Conservation (phyloP, 2,888 invertebrate genomes). For the Rapana venosa region DNA sequence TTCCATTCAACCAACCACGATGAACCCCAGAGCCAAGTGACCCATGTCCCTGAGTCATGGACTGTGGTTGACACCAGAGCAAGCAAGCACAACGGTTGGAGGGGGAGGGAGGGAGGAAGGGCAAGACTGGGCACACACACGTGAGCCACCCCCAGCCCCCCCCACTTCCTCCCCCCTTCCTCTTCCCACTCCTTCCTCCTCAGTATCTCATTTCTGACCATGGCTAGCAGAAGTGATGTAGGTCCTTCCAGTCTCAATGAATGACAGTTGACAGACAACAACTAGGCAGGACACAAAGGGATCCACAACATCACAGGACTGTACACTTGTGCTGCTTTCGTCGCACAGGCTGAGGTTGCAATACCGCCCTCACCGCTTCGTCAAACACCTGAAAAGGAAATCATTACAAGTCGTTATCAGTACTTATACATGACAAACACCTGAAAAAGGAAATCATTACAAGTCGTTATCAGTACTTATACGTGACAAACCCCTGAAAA, state of each 20-base stretch:
- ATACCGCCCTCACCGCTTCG: slow-evolving; percentile 97
- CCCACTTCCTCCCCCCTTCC: too few species aligned
- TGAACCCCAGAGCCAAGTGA: not conserved
- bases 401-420: not conserved
- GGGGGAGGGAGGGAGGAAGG: too few species aligned
- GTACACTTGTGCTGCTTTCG: slow-evolving; percentile 82
- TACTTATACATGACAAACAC: too few species aligned
- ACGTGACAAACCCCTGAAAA: too few species aligned
- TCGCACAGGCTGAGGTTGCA: slow-evolving; percentile 97
- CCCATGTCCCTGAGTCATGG: slow-evolving; percentile 9
- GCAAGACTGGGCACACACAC: too few species aligned
- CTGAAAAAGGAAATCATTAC: not conserved
- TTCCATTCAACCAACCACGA: not conserved
- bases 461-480: not conserved
- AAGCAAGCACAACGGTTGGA: not conserved
- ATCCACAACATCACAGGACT: slow-evolving; percentile 63
- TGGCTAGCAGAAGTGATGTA: not conserved
- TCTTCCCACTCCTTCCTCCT: too few species aligned
- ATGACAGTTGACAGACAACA: not conserved
- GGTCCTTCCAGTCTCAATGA: slow-evolving; percentile 9
- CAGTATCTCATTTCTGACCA: not conserved
- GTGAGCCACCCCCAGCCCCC: too few species aligned
- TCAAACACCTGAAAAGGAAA: slow-evolving; percentile 90
- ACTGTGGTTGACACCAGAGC: slow-evolving; percentile 3
- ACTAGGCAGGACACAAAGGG: slow-evolving; percentile 33